Conservation (phyloP, 2,888 invertebrate genomes). For the Tholera decimalis region DNA sequence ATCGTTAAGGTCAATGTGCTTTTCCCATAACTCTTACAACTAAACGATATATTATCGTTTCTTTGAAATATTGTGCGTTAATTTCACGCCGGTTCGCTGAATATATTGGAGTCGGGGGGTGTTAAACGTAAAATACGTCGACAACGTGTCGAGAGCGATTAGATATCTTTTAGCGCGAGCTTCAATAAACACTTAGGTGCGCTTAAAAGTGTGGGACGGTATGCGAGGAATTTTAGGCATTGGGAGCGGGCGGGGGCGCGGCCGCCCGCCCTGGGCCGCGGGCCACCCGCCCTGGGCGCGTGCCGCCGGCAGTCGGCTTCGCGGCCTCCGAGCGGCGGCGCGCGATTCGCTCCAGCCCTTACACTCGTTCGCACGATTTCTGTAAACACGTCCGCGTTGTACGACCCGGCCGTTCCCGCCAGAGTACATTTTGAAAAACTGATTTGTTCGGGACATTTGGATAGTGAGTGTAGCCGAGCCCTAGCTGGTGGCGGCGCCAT, state of each 20-base stretch:
- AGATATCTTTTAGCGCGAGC: conserved; percentile 69
- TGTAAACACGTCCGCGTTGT: conserved; percentile 70
- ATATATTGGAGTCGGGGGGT: conserved; percentile 37
- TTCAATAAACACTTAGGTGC: conserved; percentile 77
- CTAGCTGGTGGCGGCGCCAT: conserved; percentile 68
- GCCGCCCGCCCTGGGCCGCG: conserved; percentile 82
- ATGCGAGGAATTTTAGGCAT: conserved; percentile 80
- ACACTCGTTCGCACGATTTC: conserved; percentile 53
- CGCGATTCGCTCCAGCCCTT: conserved; percentile 61
- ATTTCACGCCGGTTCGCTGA: conserved; percentile 23
- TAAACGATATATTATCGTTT: conserved; percentile 29
- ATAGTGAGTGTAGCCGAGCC: conserved; percentile 57
- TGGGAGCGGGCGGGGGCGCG: conserved; percentile 78
- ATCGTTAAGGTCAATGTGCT: conserved; percentile 29
- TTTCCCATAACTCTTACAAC: conserved; percentile 20
- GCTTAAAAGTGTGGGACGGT: conserved; percentile 76
- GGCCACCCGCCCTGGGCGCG: conserved; percentile 62
- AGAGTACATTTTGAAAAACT: conserved; percentile 41
- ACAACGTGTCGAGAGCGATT: conserved; percentile 68
- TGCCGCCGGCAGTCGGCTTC: conserved; percentile 64
- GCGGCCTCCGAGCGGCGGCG: conserved; percentile 68
- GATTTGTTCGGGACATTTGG: conserved; percentile 34
- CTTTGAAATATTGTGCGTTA: conserved; percentile 23
- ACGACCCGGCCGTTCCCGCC: conserved; percentile 32
- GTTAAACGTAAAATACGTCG: conserved; percentile 54